Evolutionary conservation across 2,113 vertebrate genomes (phyloP), one percentile per base, ranked within the genome.

Genomic region (Rhea americana): DNA sequence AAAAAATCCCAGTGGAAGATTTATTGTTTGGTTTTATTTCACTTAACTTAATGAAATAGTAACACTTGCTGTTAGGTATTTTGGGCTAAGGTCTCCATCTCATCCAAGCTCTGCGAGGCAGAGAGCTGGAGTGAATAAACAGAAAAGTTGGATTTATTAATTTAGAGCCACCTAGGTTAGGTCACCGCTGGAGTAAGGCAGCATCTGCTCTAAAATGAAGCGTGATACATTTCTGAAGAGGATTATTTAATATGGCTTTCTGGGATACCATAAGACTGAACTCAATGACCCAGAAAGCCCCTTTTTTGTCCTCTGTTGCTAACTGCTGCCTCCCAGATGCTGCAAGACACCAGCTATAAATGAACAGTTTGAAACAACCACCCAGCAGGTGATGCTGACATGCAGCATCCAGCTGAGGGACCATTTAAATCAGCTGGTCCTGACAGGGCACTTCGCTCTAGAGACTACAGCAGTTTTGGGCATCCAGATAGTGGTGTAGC

Each of bases 1-100:
- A 90, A 87, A 92, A 92, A 83, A 67, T 93, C 94, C 96, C 91
- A 70, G 3, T 35, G 73, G 88, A 92, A 95, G 93, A 81, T 25
- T 74, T 89, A 90, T 67, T 95, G 74, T 91, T 96, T 91, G 76
- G n/a, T 67, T 68, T 94, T 80, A 55, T 93, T 96, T 90, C 53
- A 47, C 16, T 83, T 76, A 74, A 45, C 43, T 93, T 93, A 71
- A 82, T 65, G 50, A 84, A 85, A 80, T 4, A 70, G 58, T 73
- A 72, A 43, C 26, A 55, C 43, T 89, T 87, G 53, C 37, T 55
- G 20, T n/a, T 70, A 62, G 62, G 48, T 81, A 16, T 81, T 87
- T 59, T 77, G 73, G 72, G 47, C 35, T 24, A 78, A 32, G 72
- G 72, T 91, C 76, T 93, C 85, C 50, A 24, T 62, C 43, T 83